Base-by-base conservation (phyloP, 2,113 vertebrate genomes). In the Mohoua ochrocephala region DNA sequence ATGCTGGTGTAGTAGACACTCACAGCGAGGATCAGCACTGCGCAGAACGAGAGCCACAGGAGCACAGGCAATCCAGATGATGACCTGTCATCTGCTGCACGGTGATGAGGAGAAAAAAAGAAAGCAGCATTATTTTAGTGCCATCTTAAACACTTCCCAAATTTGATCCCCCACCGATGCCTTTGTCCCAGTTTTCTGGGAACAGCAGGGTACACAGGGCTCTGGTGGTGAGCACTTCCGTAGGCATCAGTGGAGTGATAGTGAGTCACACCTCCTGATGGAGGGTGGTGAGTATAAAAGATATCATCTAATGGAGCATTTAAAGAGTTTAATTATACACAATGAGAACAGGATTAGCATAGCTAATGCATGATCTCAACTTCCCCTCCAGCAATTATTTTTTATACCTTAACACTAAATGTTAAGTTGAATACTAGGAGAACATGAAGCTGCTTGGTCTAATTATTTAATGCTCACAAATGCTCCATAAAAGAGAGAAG, bases 1-100 rank as follows among this genome's bases (percentile, higher is more conserved):
- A 97, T 96, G 87, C 97, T 98, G 67, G 97, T 96, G 80, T 98
- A 99, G 98, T 97, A 99, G 94, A 99, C 97, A 63, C 98, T 98
- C 80, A 98, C 95, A 21, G 96, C 98, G 87, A 99, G 97, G 75
- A 97, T 97, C 93, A 99, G 98, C 95, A 99, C 91, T 56, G 98
- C 78, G 79, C 99, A 99, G 84, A 99, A 95, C 3, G 47, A 71
- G 68, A 99, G 98, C 85, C 98, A 97, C 78, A 99, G 97, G 90
- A 98, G 95, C 97, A 86, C 97, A 96, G 97, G 98, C 96, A 75
- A 91, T 75, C 92, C 88, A 75, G 94, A 96, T 96, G 35, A 96
- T 27, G 98, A 95, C n/a, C 97, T 97, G 94, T 98, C 98, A 85
- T 98, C 98, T 67, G 97, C 98, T 98, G 85, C 79, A 70, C 0